Conservation (phyloP, 2,888 invertebrate genomes). For the Coremacera marginata region DNA sequence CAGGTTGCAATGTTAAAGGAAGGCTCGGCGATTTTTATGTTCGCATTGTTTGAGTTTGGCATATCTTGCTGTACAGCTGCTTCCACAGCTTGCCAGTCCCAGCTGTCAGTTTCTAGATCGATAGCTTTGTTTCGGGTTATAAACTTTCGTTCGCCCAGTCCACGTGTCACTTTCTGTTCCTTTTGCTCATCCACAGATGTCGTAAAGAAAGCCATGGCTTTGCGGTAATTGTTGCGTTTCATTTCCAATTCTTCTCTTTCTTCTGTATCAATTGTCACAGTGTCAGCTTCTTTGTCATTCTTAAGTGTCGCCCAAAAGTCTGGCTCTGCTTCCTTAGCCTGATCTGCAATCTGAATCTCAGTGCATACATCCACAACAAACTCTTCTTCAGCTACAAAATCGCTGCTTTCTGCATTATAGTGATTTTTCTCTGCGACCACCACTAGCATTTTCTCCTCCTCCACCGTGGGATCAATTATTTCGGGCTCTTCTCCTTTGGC, state of each 20-base stretch:
- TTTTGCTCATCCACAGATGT: constrained; percentile 63
- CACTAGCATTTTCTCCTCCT: constrained; percentile 55
- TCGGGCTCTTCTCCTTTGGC: constrained; percentile 58
- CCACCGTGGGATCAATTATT: constrained; percentile 56
- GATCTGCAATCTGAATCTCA: constrained; percentile 55
- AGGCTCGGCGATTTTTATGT: background rate
- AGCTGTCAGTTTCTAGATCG: constrained; percentile 43
- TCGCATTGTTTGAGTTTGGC: background rate
- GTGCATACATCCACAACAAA: constrained; percentile 32
- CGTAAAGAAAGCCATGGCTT: constrained; percentile 66
- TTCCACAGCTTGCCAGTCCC: constrained; percentile 12
- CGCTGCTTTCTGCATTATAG: background rate
- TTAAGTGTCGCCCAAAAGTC: constrained; percentile 57
- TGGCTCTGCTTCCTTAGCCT: constrained; percentile 48
- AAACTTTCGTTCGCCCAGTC: constrained; percentile 44
- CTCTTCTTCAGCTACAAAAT: background rate
- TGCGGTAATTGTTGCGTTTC: constrained; percentile 63
- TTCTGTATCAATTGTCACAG: background rate
- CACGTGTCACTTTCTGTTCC: constrained; percentile 43
- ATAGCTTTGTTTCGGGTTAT: constrained; percentile 47
- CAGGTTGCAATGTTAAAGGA: background rate
- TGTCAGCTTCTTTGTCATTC: background rate
- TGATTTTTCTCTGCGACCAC: background rate
- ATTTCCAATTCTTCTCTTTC: constrained; percentile 59
- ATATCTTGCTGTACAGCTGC: background rate